These are phyloP conservation scores for Oreochromis tanganicae DNA, from an alignment of 2,113 vertebrate genomes.

Conservation along the genomic window DNA sequence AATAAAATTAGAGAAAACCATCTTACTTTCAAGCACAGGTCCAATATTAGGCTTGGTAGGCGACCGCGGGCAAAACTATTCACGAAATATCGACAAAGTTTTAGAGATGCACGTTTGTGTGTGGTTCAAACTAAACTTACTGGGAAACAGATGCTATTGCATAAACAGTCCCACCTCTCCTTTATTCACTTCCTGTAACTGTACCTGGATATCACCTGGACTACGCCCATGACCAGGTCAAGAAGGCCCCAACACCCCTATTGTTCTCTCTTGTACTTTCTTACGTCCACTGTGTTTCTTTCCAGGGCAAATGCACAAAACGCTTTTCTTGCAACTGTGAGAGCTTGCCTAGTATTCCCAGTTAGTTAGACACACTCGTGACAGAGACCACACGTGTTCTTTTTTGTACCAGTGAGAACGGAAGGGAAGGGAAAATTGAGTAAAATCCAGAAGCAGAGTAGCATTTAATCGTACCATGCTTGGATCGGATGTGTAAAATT, in stretches of 20 bases:
- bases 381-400: not conserved
- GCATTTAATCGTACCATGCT: not conserved
- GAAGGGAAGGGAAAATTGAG: not conserved
- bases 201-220: not conserved
- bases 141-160: not conserved
- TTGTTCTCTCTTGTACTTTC: not conserved
- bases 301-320: not conserved
- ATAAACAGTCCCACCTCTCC: not conserved
- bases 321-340: not conserved
- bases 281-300: not conserved
- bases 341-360: not conserved
- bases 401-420: not conserved
- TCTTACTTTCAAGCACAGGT: not conserved
- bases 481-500: not conserved
- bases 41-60: not conserved
- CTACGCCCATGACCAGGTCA: not conserved
- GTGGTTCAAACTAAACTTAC: not conserved
- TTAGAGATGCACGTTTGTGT: not conserved
- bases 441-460: not conserved
- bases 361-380: not conserved
- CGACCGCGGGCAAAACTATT: not conserved
- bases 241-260: not conserved
- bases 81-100: not conserved
- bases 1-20: not conserved
- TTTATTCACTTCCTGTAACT: not conserved